Base-by-base conservation (phyloP, 2,113 vertebrate species). In the Hoplias malabaricus region DNA sequence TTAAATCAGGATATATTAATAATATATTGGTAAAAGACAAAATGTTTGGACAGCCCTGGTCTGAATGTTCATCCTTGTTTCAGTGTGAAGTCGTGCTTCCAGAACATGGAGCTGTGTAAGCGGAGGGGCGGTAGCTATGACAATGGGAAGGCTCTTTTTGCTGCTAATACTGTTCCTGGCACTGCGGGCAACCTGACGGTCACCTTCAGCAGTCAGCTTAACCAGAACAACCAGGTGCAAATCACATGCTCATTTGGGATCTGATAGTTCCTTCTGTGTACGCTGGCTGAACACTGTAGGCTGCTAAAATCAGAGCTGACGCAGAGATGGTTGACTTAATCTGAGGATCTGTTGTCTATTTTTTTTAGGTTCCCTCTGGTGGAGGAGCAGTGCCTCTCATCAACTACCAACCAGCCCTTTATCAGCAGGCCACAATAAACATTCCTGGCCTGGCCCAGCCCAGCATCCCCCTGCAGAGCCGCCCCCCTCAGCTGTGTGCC, bases 81-180 rank as follows among this genome's bases (percentile, higher is more conserved):
- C 86, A 99, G 98, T 86, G 96, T 99, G 79, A 99, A 99, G 86
- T 98, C 96, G 4, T 99, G 98, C 90, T 99, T 99, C 89, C 98
- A 99, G 89, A 99, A 99, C 85, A 99, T 99, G 98, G 98, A 99
- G 88, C 95, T 99, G 85, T 98, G 96, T 88, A 99, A 98, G 81
- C 90, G 96, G 74, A 93, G 98, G 80, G 95, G 91, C 83, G 94
- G 92, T 74, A 92, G 95, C 89, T 98, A 98, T 21, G 96, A 99
- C 68, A 95, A 90, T 74, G 90, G 95, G 86, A 99, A 99, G 87
- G 94, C 96, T 79, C 94, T 98, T 0, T 99, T 98, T 87, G 96
- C 96, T 0, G 94, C 95, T 56, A 98, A 94, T 0, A 92, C 97
- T 46, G 95, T 97, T 74, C 96, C 96, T 57, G 96, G 95, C 33